Conservation (phyloP, 2,113 vertebrate species). For the Perca flavescens region DNA sequence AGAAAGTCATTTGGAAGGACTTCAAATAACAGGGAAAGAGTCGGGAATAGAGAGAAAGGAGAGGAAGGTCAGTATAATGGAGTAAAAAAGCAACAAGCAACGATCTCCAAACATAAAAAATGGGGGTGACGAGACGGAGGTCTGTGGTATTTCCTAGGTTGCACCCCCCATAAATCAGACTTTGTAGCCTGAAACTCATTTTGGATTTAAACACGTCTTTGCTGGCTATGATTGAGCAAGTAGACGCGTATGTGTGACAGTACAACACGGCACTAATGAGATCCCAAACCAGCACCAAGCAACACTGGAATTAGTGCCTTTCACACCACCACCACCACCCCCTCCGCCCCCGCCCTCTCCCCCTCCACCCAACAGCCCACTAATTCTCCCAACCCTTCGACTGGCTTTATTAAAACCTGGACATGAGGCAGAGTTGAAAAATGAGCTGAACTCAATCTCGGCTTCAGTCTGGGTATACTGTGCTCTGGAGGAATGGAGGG, state of each 20-base stretch:
- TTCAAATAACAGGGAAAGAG: slow-evolving; percentile 4
- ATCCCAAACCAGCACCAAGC: slow-evolving; percentile 63
- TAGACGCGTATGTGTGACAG: slow-evolving; percentile 76
- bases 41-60: slow-evolving; percentile 34
- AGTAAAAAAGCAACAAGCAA: slow-evolving; percentile 47
- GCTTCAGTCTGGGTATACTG: slow-evolving; percentile 47
- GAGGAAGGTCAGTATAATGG: neutral
- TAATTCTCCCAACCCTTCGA: slow-evolving; percentile 66
- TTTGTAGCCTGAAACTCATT: slow-evolving; percentile 79
- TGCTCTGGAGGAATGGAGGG: slow-evolving; percentile 48
- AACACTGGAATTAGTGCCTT: slow-evolving; percentile 75
- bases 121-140: slow-evolving; percentile 60
- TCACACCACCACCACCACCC: slow-evolving; percentile 28
- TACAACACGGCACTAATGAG: slow-evolving; percentile 81
- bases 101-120: slow-evolving; percentile 83
- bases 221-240: slow-evolving; percentile 78
- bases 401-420: slow-evolving; percentile 81
- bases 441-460: slow-evolving; percentile 77
- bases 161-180: slow-evolving; percentile 69
- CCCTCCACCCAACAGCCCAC: slow-evolving; percentile 49
- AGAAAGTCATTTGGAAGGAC: neutral
- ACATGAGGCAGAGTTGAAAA: slow-evolving; percentile 75
- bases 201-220: slow-evolving; percentile 80
- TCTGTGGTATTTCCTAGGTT: slow-evolving; percentile 83
- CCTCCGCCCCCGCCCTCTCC: neutral